A percentile compares a stretch with the other conserved stretches of the same genome.
Conservation (phyloP, 2,888 invertebrate genomes). For the Unio pictorum region DNA sequence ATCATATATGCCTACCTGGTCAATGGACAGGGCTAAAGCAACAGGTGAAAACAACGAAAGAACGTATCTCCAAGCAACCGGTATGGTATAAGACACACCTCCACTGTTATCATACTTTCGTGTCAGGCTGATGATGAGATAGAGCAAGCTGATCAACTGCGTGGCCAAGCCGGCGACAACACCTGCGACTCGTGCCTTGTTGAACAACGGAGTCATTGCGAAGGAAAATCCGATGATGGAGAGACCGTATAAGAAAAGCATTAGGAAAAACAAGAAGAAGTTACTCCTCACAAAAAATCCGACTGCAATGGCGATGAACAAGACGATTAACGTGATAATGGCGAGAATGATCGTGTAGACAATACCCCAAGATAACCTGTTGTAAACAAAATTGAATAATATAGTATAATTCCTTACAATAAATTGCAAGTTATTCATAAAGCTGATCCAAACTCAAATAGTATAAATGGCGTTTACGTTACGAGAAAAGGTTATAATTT, state of each 20-base stretch:
- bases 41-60: conserved; percentile 86
- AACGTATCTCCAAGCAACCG: conserved; percentile 82
- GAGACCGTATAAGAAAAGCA: conserved; percentile 85
- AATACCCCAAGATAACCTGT: conserved; percentile 87
- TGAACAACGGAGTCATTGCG: conserved; percentile 89
- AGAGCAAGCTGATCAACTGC: conserved; percentile 83
- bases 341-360: conserved; percentile 83
- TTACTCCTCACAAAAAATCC: conserved; percentile 86
- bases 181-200: conserved; percentile 80
- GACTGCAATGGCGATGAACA: conserved; percentile 72
- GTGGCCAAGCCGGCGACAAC: conserved; percentile 85
- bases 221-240: conserved; percentile 88
- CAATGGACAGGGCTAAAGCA: conserved; percentile 87
- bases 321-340: conserved; percentile 78
- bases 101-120: conserved; percentile 38
- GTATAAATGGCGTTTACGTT: no score
- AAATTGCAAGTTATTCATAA: no score
- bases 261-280: conserved; percentile 82
- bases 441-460: no score
- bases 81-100: conserved; percentile 45
- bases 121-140: conserved; percentile 83
- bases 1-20: conserved; percentile 77
- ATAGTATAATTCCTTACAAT: no score
- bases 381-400: no score
- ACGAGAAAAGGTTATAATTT: no score